These are phyloP conservation scores for Odontocolon sp. DNA, from an alignment of 2,888 invertebrate genomes.

Conservation along the genomic window DNA sequence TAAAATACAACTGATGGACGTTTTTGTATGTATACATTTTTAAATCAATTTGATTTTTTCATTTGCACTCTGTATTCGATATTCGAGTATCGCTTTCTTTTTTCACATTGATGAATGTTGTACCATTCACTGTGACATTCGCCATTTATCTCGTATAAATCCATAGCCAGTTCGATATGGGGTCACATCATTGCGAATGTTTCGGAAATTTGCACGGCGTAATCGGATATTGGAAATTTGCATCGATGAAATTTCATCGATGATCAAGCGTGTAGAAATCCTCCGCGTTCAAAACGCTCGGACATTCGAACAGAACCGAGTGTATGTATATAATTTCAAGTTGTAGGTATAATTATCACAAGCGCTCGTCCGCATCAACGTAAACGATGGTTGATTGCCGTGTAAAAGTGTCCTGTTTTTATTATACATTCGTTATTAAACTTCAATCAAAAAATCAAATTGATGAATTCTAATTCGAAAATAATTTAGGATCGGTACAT, in stretches of 20 bases:
- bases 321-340: conserved; percentile 43
- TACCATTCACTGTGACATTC: background rate
- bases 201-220: background rate
- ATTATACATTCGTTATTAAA: conserved; percentile 25
- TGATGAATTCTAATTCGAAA: too few species aligned
- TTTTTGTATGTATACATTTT: too few species aligned
- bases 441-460: too few species aligned
- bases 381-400: conserved; percentile 33
- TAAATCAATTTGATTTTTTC: too few species aligned
- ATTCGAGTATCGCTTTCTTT: too few species aligned
- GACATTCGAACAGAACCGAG: too few species aligned
- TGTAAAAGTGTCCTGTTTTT: conserved; percentile 12
- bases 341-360: conserved; percentile 44
- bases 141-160: background rate
- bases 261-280: conserved; percentile 12
- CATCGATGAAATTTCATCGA: conserved; percentile 36
- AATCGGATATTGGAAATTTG: conserved; percentile 19
- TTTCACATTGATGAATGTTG: too few species aligned
- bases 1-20: too few species aligned
- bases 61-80: background rate
- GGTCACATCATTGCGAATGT: background rate
- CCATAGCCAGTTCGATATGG: background rate
- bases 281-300: too few species aligned
- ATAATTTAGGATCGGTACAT: too few species aligned
- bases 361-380: conserved; percentile 16